These are phyloP conservation scores for Drosophila setifemur DNA, from an alignment of 1,140 invertebrate genomes.

Conservation along the genomic window DNA sequence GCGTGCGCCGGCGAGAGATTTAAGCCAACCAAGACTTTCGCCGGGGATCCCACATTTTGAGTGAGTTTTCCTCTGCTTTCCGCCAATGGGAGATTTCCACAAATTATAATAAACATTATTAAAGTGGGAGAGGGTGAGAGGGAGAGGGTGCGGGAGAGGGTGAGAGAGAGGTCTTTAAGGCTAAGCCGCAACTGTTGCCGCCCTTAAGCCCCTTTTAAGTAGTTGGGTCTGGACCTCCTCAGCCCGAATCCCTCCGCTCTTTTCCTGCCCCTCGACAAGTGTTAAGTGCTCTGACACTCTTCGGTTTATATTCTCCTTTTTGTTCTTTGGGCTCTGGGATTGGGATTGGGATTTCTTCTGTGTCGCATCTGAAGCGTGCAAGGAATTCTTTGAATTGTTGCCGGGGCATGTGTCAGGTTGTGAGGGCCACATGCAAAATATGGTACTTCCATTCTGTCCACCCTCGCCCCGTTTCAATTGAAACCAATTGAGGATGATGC, in stretches of 20 bases:
- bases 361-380: slow-evolving; percentile 37
- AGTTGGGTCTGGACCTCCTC: slow-evolving; percentile 30
- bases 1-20: slow-evolving; percentile 43
- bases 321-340: background rate
- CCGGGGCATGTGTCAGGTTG: slow-evolving; percentile 43
- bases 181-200: slow-evolving; percentile 48
- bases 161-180: background rate
- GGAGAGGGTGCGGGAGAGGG: background rate
- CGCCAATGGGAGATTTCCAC: slow-evolving; percentile 29
- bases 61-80: slow-evolving; percentile 2
- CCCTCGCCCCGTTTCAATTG: slow-evolving; percentile 21
- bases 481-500: slow-evolving; percentile 46
- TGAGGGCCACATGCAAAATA: slow-evolving; percentile 58
- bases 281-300: slow-evolving; percentile 69
- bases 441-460: background rate
- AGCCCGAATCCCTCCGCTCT: slow-evolving; percentile 5
- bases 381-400: slow-evolving; percentile 61
- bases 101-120: slow-evolving; percentile 26
- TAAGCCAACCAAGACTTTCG: slow-evolving; percentile 12
- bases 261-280: slow-evolving; percentile 34
- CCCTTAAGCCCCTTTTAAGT: slow-evolving; percentile 52
- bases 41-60: slow-evolving; percentile 4
- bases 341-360: background rate
- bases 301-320: slow-evolving; percentile 20
- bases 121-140: background rate